Base-by-base conservation (phyloP, 1,140 invertebrate species). In the Drosophila carrolli region DNA sequence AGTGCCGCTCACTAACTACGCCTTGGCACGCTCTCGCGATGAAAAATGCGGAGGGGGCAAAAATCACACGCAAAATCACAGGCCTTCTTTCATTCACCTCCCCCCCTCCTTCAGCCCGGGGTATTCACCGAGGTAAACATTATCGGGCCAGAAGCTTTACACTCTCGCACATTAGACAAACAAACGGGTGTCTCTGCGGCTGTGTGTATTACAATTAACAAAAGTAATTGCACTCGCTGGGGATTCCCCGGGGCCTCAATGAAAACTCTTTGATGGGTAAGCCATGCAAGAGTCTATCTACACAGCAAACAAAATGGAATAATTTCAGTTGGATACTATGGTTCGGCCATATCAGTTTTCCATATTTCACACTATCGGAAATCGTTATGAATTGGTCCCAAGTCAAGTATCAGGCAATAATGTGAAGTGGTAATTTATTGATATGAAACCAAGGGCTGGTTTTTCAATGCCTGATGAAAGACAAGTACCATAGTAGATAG, bases 51-150 rank as follows among this genome's bases (percentile, higher is more conserved):
- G 48, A 11, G 73, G 13, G 55, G 29, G 47, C 71, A 70, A 78
- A 76, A 71, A 71, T 71, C 65, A 71, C 63, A 70, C 66, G 38
- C 44, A 71, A 62, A 78, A 86, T 83, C 83, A 68, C 75, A 68
- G 74, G 78, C 58, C 59, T 76, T 82, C 78, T 76, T 71, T 71
- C 16, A 57, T 48, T 48, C 29, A n/a, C 27, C 35, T 14, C 19
- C 11, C 2, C 54, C 7, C n/a, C 16, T 16, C 16, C 16, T 16
- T 16, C 29, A 8, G 14, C 13, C 35, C 16, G 47, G 82, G 78
- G 83, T 82, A 88, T 82, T 82, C 82, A 86, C 82, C 83, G 78
- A 86, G 83, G 82, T 72, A 74, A 82, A 65, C 72, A 75, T 66
- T 75, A 57, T 75, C 72, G 66, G 38, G 65, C 53, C 51, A 71